A percentile compares a stretch with the other conserved stretches of the same genome.
Conservation (phyloP, 2,797 vertebrate genomes). For the Channa striata region DNA sequence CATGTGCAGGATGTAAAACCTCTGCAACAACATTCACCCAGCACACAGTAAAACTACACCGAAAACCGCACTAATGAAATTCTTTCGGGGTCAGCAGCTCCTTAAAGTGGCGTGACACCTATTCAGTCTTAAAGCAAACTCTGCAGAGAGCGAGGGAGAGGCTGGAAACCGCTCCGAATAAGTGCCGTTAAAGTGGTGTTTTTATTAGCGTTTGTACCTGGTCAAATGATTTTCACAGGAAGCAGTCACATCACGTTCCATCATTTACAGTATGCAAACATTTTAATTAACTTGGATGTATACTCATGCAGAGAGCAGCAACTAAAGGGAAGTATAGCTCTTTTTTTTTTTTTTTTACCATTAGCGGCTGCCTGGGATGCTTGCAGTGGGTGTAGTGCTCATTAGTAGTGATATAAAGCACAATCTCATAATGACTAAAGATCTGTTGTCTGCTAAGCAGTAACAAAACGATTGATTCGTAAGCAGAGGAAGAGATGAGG, state of each 20-base stretch:
- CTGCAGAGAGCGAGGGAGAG: neutral
- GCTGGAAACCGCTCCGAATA: conserved; percentile 8
- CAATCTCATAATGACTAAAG: conserved; percentile 83
- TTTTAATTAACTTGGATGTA: conserved; percentile 60
- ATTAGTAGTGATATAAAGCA: conserved; percentile 81
- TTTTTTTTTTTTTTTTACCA: conserved; percentile 59
- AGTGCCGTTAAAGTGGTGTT: neutral
- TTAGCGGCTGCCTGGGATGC: conserved; percentile 67
- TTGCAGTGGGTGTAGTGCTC: conserved; percentile 75
- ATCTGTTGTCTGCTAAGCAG: conserved; percentile 84
- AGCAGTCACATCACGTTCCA: conserved; percentile 12
- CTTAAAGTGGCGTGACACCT: conserved; percentile 20
- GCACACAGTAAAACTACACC: neutral
- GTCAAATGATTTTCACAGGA: conserved; percentile 5
- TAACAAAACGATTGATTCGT: conserved; percentile 81
- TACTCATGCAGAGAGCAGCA: conserved; percentile 3
- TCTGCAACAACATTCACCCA: neutral
- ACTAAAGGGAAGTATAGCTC: conserved; percentile 41
- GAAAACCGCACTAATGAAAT: conserved; percentile 16
- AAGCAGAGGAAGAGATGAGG: conserved; percentile 72
- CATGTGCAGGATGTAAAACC: neutral
- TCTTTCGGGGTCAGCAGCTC: conserved; percentile 19
- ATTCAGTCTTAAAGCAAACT: neutral
- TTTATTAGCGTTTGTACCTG: conserved; percentile 5
- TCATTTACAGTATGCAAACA: conserved; percentile 41